These are phyloP conservation scores for Etia nguti DNA, from an alignment of 2,113 vertebrate species.

Conservation along the genomic window DNA sequence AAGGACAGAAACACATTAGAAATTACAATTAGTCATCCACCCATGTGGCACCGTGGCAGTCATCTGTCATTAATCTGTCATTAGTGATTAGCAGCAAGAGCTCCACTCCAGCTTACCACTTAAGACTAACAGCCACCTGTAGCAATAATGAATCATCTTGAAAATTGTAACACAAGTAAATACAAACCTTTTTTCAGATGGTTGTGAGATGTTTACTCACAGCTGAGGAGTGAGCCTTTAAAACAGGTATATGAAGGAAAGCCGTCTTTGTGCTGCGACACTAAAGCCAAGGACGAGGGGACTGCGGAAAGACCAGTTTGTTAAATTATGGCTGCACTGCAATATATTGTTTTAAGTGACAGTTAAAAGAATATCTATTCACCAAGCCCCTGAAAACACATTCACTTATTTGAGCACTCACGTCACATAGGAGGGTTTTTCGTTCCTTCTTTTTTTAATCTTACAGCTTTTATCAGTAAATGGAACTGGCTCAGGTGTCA, in stretches of 20 bases:
- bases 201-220: not conserved
- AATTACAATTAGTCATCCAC: not conserved
- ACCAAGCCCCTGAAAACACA: not conserved
- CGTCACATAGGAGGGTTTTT: not conserved
- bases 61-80: slow-evolving; percentile 1
- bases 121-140: not conserved
- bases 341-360: not conserved
- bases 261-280: not conserved
- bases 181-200: not conserved
- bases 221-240: not conserved
- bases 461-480: not conserved
- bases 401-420: not conserved
- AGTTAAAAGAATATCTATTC: not conserved
- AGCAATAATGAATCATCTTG: not conserved
- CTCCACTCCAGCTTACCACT: not conserved
- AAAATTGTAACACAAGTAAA: not conserved
- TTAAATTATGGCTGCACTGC: not conserved
- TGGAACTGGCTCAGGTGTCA: not conserved
- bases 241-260: not conserved
- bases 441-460: not conserved
- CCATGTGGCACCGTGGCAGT: slow-evolving; percentile 8
- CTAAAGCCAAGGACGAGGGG: not conserved
- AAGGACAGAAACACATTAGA: not conserved
- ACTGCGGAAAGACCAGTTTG: not conserved
- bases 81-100: not conserved